These are phyloP conservation scores for Meriones psammophilus DNA, from an alignment of 2,797 vertebrate species.

Conservation along the genomic window DNA sequence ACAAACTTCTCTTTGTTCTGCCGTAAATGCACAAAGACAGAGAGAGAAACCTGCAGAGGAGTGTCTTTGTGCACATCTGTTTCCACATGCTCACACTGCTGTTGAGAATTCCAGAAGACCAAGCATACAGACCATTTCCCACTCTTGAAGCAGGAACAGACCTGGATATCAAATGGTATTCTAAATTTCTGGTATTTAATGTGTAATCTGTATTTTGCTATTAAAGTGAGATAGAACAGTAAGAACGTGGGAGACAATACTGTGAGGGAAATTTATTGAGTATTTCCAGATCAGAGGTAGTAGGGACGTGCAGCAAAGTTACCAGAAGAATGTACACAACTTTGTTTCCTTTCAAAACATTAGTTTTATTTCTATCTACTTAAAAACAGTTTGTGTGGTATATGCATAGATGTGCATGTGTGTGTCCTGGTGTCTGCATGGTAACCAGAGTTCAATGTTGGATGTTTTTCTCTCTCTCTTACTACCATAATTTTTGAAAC, in stretches of 20 bases:
- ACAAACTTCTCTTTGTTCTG: neutral
- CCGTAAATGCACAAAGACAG: neutral
- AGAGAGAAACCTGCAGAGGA: neutral
- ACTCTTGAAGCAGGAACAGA: neutral
- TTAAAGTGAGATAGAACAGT: no score
- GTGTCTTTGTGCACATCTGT: neutral
- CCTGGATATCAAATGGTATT: neutral
- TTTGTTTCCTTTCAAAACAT: neutral
- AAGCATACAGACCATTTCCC: neutral
- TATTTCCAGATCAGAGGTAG: constrained; percentile 1
- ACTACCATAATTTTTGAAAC: neutral
- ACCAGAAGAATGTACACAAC: neutral
- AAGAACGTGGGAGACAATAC: neutral
- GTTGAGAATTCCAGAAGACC: constrained; percentile 1
- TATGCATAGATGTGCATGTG: neutral
- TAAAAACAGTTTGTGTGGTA: neutral
- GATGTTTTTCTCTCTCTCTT: neutral
- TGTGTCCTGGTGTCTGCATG: neutral
- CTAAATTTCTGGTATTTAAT: neutral
- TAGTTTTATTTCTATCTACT: neutral
- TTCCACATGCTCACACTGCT: neutral
- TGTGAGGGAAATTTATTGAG: neutral
- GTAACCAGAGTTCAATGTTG: neutral
- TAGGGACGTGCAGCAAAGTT: neutral
- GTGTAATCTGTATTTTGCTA: neutral